phyloP scores from a whole-genome alignment of 2,888 invertebrate genomes.

The Smittia aterrima region DNA sequence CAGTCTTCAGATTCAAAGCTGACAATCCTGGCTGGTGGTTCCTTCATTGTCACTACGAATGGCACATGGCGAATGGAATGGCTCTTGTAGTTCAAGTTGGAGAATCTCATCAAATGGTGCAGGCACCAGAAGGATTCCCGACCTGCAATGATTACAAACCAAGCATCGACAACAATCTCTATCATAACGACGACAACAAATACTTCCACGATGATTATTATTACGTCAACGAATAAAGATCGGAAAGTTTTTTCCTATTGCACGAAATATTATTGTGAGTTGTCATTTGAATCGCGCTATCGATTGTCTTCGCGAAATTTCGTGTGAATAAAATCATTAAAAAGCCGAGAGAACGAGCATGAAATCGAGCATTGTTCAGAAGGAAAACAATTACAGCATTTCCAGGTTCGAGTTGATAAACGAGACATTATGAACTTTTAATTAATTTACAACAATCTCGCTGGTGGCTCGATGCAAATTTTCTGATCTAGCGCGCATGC shows the following conservation, averaged over 20 bases:
- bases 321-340: too few species aligned
- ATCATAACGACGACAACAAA: too few species aligned
- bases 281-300: too few species aligned
- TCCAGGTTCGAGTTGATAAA: background rate
- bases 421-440: slow-evolving; percentile 2
- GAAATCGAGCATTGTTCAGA: too few species aligned
- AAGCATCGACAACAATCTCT: background rate
- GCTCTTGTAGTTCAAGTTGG: slow-evolving; percentile 52
- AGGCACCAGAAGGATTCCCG: slow-evolving; percentile 70
- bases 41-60: slow-evolving; percentile 47
- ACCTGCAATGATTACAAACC: slow-evolving; percentile 70
- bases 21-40: slow-evolving; percentile 49
- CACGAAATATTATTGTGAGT: too few species aligned
- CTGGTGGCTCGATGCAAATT: background rate
- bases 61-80: slow-evolving; percentile 48
- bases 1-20: slow-evolving; percentile 47
- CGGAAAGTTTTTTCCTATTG: too few species aligned
- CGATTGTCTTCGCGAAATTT: too few species aligned
- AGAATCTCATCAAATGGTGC: slow-evolving; percentile 62
- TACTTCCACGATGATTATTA: too few species aligned
- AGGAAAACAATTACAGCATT: background rate
- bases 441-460: slow-evolving; percentile 23
- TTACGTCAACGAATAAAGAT: too few species aligned
- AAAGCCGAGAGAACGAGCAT: too few species aligned
- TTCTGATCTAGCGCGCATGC: background rate